A percentile compares a stretch with the other conserved stretches of the same genome.
Conservation (phyloP, 2,888 invertebrate genomes). For the Malthinus seriepunctatus region DNA sequence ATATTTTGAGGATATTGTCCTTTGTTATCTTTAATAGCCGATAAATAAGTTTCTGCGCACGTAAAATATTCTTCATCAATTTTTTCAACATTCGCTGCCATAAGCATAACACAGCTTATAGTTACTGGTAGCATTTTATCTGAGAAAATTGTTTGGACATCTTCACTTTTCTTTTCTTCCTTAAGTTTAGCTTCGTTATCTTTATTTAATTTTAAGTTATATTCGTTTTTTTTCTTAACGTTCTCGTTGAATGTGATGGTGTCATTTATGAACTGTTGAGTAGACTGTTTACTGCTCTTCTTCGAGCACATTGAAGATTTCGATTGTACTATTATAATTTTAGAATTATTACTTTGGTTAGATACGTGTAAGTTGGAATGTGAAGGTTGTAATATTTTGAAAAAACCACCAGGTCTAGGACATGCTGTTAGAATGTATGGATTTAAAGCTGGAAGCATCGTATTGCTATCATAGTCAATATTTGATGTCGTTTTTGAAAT, state of each 20-base stretch:
- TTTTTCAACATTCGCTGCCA: slow-evolving; percentile 32
- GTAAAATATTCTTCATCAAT: slow-evolving; percentile 31
- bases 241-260: too few relatives aligned
- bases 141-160: neutral
- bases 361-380: neutral
- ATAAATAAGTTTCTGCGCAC: slow-evolving; percentile 34
- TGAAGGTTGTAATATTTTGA: neutral
- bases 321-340: too few relatives aligned
- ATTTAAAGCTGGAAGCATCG: neutral
- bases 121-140: slow-evolving; percentile 35
- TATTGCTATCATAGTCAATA: neutral
- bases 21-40: slow-evolving; percentile 34
- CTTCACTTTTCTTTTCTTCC: neutral
- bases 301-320: too few relatives aligned
- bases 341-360: too few relatives aligned
- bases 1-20: slow-evolving; percentile 37
- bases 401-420: neutral
- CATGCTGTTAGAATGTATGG: neutral
- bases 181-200: neutral
- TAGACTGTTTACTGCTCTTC: too few relatives aligned
- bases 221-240: too few relatives aligned
- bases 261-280: too few relatives aligned
- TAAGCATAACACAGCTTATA: slow-evolving; percentile 38
- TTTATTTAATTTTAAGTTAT: neutral
- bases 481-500: neutral